Base-by-base conservation (phyloP, 2,888 invertebrate genomes). In the Fissipunctia ypsillon region DNA sequence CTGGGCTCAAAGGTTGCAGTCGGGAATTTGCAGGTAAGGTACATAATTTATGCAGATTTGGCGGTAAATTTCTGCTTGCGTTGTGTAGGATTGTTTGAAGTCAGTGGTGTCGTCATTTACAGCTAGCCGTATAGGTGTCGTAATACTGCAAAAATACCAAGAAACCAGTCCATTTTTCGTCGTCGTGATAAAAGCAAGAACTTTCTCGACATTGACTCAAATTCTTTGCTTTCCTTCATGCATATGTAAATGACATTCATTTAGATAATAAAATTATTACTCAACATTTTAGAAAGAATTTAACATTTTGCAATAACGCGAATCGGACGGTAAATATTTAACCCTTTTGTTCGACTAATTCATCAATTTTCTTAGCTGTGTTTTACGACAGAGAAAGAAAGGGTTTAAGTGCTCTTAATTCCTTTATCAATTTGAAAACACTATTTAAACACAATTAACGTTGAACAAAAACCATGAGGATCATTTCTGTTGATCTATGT, bases 211-310 rank as follows among this genome's bases (percentile, higher is more conserved):
- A 59, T 68, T 64, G 25, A 60, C 25, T 76, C 31, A 57, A 72
- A 67, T 73, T 73, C 69, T 73, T 73, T 67, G 52, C 73, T 84
- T 76, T 76, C 69, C 31, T 82, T 78, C 50, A 79, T 81, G 60
- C 35, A 82, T 82, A 85, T 72, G 45, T 63, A 84, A 75, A 35
- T 52, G 73, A 72, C 54, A 80, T 70, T 52, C 10, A 60, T 73
- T 65, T 28, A 45, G n/a, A 76, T 81, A 69, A 60, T 61, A 43
- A 0, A 56, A 43, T 22, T 48, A 54, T 60, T 69, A 50, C 56
- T 54, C 0, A 59, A 77, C 22, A 59, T 45, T 69, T 50, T 35
- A 25, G 25, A 56, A 45, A 48, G 9, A 38, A 61, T 69, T 48
- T 69, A 1, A 28, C 12, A 38, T 43, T 80, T 65, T 61, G 50